phyloP scores from a whole-genome alignment of 2,888 invertebrate species.

The Catocala nupta region DNA sequence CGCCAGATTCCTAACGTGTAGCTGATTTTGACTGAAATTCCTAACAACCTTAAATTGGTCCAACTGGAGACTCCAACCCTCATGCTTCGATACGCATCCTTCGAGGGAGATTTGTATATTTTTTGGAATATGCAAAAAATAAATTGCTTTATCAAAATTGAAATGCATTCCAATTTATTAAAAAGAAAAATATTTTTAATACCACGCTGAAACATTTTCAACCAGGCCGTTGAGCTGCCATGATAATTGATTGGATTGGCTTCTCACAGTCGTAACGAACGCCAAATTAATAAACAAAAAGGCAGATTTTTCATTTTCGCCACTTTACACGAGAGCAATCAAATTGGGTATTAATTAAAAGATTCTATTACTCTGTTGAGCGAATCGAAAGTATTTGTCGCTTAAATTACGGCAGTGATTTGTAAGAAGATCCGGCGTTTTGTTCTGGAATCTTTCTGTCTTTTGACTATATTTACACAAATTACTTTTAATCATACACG shows the following conservation, averaged over 20 bases:
- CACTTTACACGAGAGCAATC: not conserved
- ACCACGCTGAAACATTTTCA: conserved; percentile 28
- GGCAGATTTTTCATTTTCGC: conserved; percentile 7
- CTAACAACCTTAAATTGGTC: too few relatives aligned
- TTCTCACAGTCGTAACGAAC: conserved; percentile 4
- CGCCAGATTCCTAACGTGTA: too few relatives aligned
- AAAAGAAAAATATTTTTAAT: conserved; percentile 38
- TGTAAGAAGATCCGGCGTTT: not conserved
- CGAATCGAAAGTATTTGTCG: not conserved
- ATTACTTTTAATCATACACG: too few relatives aligned
- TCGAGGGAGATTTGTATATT: too few relatives aligned
- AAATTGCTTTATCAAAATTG: conserved; percentile 30
- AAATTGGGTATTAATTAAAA: conserved; percentile 14
- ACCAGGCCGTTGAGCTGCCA: conserved; percentile 1
- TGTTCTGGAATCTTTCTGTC: too few relatives aligned
- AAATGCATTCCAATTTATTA: conserved; percentile 31
- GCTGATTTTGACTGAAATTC: too few relatives aligned
- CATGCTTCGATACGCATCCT: too few relatives aligned
- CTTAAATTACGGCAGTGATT: not conserved
- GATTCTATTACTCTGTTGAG: not conserved
- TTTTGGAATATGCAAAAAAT: too few relatives aligned
- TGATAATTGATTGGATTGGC: conserved; percentile 12
- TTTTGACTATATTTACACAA: too few relatives aligned
- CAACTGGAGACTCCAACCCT: too few relatives aligned
- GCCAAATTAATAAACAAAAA: conserved; percentile 11